These are phyloP conservation scores for Caenorhabditis remanei DNA, from an alignment of 1,140 invertebrate genomes.

Conservation along the genomic window DNA sequence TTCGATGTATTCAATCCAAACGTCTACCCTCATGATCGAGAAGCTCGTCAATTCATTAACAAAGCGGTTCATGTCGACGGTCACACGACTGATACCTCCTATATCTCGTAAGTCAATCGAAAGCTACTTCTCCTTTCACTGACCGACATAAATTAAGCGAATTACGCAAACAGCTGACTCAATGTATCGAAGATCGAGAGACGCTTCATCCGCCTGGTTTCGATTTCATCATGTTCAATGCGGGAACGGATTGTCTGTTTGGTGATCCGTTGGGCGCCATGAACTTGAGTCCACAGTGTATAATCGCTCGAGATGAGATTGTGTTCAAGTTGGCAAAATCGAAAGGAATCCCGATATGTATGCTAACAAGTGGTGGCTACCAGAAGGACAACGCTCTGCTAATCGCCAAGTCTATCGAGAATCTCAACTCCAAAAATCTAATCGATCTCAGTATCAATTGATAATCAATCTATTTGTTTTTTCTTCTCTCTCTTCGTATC, in stretches of 20 bases:
- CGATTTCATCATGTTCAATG: slow-evolving; percentile 88
- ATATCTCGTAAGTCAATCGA: slow-evolving; percentile 11
- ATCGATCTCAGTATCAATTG: slow-evolving; percentile 68
- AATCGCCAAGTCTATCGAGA: slow-evolving; percentile 87
- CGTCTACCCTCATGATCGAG: slow-evolving; percentile 86
- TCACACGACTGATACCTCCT: slow-evolving; percentile 23
- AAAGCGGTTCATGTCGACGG: slow-evolving; percentile 33
- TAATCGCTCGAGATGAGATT: slow-evolving; percentile 86
- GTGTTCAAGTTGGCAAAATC: slow-evolving; percentile 84
- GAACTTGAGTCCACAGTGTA: slow-evolving; percentile 84
- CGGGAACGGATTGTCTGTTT: slow-evolving; percentile 87
- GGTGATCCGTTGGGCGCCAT: slow-evolving; percentile 85
- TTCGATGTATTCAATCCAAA: slow-evolving; percentile 88
- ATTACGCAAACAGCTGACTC: slow-evolving; percentile 82
- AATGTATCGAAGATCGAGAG: slow-evolving; percentile 80
- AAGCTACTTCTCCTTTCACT: slow-evolving; percentile 3
- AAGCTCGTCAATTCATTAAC: slow-evolving; percentile 40
- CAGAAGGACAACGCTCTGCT: slow-evolving; percentile 84
- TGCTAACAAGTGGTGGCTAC: slow-evolving; percentile 91
- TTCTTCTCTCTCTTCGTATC: not conserved
- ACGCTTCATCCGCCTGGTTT: slow-evolving; percentile 79
- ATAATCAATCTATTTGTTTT: not conserved
- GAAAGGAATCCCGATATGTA: slow-evolving; percentile 85
- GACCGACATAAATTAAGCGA: slow-evolving; percentile 82
- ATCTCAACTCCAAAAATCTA: slow-evolving; percentile 80